phyloP scores from a whole-genome alignment of 2,888 invertebrate species.

The Plebejus anna region DNA sequence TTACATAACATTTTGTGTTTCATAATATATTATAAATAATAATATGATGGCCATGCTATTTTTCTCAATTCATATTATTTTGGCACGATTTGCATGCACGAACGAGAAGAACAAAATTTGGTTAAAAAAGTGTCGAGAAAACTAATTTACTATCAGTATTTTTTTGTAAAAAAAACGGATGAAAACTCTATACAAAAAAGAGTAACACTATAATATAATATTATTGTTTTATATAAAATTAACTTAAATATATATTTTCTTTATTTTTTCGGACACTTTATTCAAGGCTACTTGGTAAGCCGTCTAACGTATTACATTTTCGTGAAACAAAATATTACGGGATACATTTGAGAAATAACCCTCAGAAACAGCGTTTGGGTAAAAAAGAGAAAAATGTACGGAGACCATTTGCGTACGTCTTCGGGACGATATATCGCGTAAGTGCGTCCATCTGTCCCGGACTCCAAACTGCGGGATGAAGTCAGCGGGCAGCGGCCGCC shows the following conservation, averaged over 20 bases:
- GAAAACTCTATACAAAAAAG: neutral
- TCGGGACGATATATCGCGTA: conserved; percentile 39
- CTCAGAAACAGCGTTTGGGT: neutral
- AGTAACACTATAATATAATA: neutral
- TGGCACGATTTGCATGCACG: too few species aligned
- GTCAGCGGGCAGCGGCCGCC: conserved; percentile 43
- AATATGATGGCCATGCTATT: too few species aligned
- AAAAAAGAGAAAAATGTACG: conserved; percentile 5
- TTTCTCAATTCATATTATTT: too few species aligned
- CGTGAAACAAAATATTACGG: neutral
- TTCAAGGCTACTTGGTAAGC: neutral
- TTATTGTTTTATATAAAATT: neutral
- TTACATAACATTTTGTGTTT: neutral
- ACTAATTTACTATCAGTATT: neutral
- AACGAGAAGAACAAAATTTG: neutral
- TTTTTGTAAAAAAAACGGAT: neutral
- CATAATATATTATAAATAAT: too few species aligned
- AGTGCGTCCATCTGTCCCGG: conserved; percentile 48
- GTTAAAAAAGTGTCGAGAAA: neutral
- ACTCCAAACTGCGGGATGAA: conserved; percentile 43
- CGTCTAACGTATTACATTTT: neutral
- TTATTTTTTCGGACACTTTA: neutral
- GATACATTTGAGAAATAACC: neutral
- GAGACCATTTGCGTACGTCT: conserved; percentile 24
- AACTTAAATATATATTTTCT: neutral